These are phyloP conservation scores for Sceloporus tristichus DNA, from an alignment of 2,113 vertebrate genomes.

Conservation along the genomic window DNA sequence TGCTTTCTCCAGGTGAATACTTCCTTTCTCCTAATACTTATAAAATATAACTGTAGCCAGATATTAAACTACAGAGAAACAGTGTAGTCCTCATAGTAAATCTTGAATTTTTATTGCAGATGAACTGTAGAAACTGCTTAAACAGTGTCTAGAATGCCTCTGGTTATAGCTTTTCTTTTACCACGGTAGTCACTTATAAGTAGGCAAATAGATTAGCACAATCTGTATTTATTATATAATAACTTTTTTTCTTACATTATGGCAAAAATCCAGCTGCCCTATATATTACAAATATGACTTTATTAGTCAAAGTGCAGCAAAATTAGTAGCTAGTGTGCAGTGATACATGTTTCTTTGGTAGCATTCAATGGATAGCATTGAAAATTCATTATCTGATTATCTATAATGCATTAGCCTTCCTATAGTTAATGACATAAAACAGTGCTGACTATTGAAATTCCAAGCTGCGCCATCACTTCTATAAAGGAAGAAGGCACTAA, in stretches of 20 bases:
- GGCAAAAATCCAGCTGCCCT: constrained; percentile 50
- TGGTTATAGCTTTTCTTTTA: constrained; percentile 61
- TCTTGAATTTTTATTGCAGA: constrained; percentile 66
- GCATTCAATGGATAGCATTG: constrained; percentile 47
- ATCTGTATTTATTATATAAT: constrained; percentile 57
- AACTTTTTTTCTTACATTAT: constrained; percentile 61
- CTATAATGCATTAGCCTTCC: constrained; percentile 64
- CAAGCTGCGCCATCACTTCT: constrained; percentile 67
- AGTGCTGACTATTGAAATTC: constrained; percentile 44
- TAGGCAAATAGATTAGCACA: constrained; percentile 69
- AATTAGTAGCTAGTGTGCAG: constrained; percentile 59
- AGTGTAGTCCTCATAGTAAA: constrained; percentile 65
- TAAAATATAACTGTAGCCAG: constrained; percentile 71
- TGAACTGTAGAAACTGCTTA: constrained; percentile 62
- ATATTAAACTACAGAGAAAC: constrained; percentile 74
- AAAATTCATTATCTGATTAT: constrained; percentile 68
- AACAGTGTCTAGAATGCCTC: constrained; percentile 57
- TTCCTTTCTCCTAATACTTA: constrained; percentile 73
- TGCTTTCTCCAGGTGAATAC: constrained; percentile 68
- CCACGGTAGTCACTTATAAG: constrained; percentile 67
- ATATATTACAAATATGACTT: constrained; percentile 63
- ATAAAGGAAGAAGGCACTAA: constrained; percentile 58
- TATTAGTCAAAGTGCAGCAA: constrained; percentile 58
- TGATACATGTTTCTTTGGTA: constrained; percentile 60
- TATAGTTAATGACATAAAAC: constrained; percentile 63